A percentile compares a stretch with the other conserved stretches of the same genome.
phyloP scores from a whole-genome alignment of 2,797 vertebrate genomes.

The Melanogrammus aeglefinus region DNA sequence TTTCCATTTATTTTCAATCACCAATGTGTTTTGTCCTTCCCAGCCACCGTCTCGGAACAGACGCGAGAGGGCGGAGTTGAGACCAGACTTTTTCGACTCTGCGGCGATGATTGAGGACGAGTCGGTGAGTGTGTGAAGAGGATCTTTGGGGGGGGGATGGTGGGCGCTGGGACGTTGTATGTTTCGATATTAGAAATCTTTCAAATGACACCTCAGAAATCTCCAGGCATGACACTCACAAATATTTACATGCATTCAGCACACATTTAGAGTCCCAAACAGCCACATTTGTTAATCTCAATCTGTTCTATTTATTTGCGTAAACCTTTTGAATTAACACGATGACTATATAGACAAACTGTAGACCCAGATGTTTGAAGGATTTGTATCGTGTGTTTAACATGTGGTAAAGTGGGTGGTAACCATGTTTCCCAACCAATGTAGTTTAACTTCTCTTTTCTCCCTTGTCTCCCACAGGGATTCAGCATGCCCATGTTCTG shows the following conservation, averaged over 20 bases:
- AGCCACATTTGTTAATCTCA: not conserved
- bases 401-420: too few species aligned
- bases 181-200: too few species aligned
- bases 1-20: not conserved
- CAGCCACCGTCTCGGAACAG: conserved; percentile 98
- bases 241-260: too few species aligned
- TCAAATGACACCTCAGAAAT: not conserved
- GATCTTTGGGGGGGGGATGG: not conserved
- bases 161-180: too few species aligned
- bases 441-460: conserved; percentile 30
- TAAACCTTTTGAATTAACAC: too few species aligned
- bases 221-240: not conserved
- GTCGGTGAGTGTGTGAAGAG: conserved; percentile 80
- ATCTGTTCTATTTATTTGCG: not conserved
- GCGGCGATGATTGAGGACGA: conserved; percentile 99
- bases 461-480: conserved; percentile 73
- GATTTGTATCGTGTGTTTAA: not conserved
- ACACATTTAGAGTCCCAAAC: too few species aligned
- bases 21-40: conserved; percentile 23
- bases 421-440: not conserved
- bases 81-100: conserved; percentile 99
- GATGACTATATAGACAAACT: too few species aligned
- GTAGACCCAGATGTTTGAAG: not conserved
- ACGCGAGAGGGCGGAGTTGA: conserved; percentile 93
- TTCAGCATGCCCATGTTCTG: conserved; percentile 99